Conservation (phyloP, 2,113 vertebrate species). For the Notarius quadriscutis region DNA sequence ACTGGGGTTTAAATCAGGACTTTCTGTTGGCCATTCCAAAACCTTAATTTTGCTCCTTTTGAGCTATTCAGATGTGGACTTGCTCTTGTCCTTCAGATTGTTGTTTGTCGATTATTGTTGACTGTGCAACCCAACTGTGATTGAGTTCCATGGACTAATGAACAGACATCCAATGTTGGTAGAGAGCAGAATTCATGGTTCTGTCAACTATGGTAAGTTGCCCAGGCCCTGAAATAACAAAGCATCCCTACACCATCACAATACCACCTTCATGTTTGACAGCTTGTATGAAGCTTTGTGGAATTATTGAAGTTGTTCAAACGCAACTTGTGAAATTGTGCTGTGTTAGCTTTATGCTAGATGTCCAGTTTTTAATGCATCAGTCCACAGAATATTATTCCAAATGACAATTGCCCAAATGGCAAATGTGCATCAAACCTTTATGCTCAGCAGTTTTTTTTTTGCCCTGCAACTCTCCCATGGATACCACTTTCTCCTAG, state of each 20-base stretch:
- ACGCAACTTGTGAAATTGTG: not conserved
- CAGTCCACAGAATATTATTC: not conserved
- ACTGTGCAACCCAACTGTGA: not conserved
- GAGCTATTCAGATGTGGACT: not conserved
- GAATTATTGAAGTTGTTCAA: not conserved
- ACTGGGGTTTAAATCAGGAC: not conserved
- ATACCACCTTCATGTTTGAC: not conserved
- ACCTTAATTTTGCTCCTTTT: not conserved
- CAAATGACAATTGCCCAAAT: not conserved
- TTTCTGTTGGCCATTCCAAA: not conserved
- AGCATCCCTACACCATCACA: too few species aligned
- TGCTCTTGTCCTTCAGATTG: not conserved
- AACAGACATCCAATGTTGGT: too few species aligned
- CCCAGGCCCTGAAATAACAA: too few species aligned
- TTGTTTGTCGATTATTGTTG: not conserved
- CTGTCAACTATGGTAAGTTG: too few species aligned
- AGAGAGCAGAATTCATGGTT: too few species aligned
- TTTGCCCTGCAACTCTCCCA: not conserved
- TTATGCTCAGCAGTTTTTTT: not conserved
- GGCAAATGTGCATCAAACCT: not conserved
- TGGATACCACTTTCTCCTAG: not conserved
- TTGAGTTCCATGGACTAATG: not conserved
- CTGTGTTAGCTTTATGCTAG: not conserved
- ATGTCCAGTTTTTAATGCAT: not conserved
- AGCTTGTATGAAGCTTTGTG: not conserved